These are phyloP conservation scores for Acanthis flammea DNA, from an alignment of 2,797 vertebrate genomes.

Conservation along the genomic window DNA sequence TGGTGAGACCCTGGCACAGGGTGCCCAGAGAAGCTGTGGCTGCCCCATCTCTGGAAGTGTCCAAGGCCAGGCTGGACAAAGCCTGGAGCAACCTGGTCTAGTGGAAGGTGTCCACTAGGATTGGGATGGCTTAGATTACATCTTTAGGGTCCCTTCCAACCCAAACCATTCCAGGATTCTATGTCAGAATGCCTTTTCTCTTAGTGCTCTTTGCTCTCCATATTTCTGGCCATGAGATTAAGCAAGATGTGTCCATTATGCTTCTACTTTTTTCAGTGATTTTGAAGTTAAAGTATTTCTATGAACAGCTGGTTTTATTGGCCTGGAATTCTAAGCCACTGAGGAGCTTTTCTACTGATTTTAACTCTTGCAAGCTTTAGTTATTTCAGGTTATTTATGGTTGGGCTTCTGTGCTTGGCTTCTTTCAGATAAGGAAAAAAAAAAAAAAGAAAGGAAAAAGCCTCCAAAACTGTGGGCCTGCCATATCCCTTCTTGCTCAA, in stretches of 20 bases:
- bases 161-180: background rate
- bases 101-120: background rate
- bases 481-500: background rate
- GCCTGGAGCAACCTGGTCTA: fast-evolving
- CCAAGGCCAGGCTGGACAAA: fast-evolving
- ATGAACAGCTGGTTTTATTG: background rate
- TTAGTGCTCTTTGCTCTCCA: background rate
- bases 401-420: background rate
- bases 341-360: background rate
- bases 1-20: background rate
- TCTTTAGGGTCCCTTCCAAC: background rate
- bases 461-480: background rate
- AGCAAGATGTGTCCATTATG: background rate
- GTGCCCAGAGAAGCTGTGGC: background rate
- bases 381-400: background rate
- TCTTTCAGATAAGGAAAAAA: background rate
- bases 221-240: background rate
- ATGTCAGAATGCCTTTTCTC: background rate
- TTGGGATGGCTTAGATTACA: background rate
- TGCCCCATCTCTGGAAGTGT: background rate
- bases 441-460: background rate
- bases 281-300: background rate
- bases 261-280: background rate
- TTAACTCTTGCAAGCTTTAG: background rate
- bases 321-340: background rate